Percentiles rank a stretch among this genome's conserved stretches.
These are phyloP conservation scores for Xerus rutilus DNA, from an alignment of 2,797 vertebrate genomes.

Conservation along the genomic window DNA sequence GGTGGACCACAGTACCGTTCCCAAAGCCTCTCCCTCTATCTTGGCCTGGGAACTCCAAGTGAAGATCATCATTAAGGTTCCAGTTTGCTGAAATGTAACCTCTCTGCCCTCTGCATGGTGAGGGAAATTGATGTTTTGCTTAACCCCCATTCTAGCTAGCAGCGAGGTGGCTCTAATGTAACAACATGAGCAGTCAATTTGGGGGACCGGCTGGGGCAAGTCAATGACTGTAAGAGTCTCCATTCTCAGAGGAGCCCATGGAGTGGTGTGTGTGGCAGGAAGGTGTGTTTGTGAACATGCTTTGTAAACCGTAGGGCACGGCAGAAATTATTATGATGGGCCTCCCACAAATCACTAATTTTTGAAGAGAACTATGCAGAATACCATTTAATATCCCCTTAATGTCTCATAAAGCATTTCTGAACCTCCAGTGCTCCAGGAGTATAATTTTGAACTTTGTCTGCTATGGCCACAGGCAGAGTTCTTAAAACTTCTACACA, in stretches of 20 bases:
- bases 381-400: neutral
- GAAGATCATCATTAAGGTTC: neutral
- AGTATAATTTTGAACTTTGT: neutral
- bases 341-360: neutral
- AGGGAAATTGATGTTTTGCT: constrained; percentile 16
- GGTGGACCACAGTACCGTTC: constrained; percentile 1
- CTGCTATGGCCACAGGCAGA: neutral
- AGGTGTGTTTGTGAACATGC: neutral
- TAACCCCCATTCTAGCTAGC: neutral
- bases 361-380: constrained; percentile 26
- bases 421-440: neutral
- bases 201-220: neutral
- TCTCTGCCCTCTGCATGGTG: neutral
- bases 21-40: neutral
- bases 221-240: neutral
- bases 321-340: neutral
- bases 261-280: neutral
- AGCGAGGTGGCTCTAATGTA: neutral
- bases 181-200: neutral
- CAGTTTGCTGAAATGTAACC: neutral
- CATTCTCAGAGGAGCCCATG: neutral
- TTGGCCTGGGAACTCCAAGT: neutral
- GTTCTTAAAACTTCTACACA: neutral
- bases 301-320: neutral
- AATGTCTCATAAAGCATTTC: constrained; percentile 3